Evolutionary conservation across 2,113 vertebrate genomes (phyloP).

Genomic region (Acrocephalus kingi): DNA sequence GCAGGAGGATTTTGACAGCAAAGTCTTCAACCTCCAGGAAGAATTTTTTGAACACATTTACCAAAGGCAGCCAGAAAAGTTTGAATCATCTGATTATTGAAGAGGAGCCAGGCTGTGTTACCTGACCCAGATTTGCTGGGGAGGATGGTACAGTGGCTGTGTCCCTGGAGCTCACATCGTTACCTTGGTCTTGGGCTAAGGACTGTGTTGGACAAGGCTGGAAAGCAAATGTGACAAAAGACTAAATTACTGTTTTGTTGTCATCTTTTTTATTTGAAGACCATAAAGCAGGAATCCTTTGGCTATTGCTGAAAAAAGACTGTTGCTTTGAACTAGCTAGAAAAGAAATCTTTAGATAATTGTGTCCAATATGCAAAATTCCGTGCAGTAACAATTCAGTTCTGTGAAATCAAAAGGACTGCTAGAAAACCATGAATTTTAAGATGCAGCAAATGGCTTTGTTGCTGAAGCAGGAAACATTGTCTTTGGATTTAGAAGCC

Average conservation of each 20-base stretch:
- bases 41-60: background rate
- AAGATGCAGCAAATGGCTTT: background rate
- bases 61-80: background rate
- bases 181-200: background rate
- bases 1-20: background rate
- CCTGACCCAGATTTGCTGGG: background rate
- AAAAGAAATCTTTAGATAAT: background rate
- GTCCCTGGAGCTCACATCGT: fast-evolving
- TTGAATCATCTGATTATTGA: background rate
- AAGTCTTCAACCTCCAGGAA: background rate
- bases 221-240: background rate
- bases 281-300: background rate
- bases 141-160: background rate
- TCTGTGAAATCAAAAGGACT: background rate
- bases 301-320: background rate
- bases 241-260: background rate
- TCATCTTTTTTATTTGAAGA: background rate
- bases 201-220: background rate
- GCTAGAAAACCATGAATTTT: background rate
- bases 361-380: background rate
- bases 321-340: background rate
- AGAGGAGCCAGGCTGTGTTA: background rate
- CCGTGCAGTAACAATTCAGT: background rate
- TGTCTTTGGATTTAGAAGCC: background rate
- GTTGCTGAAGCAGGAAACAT: background rate